These are phyloP conservation scores for Platycheirus albimanus DNA, from an alignment of 2,888 invertebrate genomes.

Conservation along the genomic window DNA sequence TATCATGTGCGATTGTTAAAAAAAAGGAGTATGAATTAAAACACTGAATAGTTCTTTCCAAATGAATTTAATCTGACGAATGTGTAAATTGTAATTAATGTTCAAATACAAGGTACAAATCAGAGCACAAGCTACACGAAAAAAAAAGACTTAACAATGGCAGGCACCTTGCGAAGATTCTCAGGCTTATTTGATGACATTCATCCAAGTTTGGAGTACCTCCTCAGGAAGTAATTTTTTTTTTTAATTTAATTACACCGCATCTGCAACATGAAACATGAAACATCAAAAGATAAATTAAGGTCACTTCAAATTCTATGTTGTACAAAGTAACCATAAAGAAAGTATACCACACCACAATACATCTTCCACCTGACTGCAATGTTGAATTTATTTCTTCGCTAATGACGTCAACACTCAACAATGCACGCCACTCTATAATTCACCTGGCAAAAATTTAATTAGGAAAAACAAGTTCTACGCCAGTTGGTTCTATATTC, in stretches of 20 bases:
- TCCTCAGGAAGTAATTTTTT: not conserved
- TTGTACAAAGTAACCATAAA: conserved; percentile 9
- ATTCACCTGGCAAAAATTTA: conserved; percentile 38
- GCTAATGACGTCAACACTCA: conserved; percentile 37
- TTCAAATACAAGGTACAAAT: too few relatives aligned
- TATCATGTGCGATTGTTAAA: too few relatives aligned
- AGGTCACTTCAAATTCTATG: conserved; percentile 17
- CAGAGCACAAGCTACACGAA: too few relatives aligned
- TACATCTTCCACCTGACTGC: conserved; percentile 38
- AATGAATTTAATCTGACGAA: too few relatives aligned
- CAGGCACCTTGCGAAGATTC: too few relatives aligned
- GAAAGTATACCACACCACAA: conserved; percentile 20
- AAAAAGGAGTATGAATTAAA: too few relatives aligned
- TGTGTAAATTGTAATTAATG: too few relatives aligned
- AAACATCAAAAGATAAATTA: conserved; percentile 25
- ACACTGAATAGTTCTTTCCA: too few relatives aligned
- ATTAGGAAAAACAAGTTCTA: conserved; percentile 39
- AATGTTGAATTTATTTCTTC: conserved; percentile 32
- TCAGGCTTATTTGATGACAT: not conserved
- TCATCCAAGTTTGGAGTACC: not conserved
- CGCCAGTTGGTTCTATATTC: conserved; percentile 13
- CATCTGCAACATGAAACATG: not conserved
- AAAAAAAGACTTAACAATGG: too few relatives aligned
- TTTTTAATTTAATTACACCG: not conserved
- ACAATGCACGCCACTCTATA: conserved; percentile 41